Evolutionary conservation across 92 coral and sea anemone genomes (phyloP).

Genomic region (Zoanthus sansibaricus): DNA sequence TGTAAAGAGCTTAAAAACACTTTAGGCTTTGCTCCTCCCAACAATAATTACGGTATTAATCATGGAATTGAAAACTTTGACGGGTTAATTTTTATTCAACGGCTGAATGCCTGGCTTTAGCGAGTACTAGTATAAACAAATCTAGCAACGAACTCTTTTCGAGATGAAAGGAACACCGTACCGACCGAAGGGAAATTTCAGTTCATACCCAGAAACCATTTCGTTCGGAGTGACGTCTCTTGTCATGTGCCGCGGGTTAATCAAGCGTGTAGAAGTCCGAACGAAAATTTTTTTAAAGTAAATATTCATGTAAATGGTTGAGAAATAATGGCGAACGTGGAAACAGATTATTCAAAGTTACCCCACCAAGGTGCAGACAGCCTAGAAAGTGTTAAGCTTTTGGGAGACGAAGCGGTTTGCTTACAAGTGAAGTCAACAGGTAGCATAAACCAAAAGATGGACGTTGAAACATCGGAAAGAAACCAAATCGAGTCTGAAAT

Average conservation of each 20-base stretch:
- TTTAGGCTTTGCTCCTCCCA: no score
- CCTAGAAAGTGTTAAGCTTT: slow-evolving; percentile 15
- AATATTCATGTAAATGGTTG: not conserved
- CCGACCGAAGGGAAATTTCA: not conserved
- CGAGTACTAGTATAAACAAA: no score
- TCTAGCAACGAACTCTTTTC: no score
- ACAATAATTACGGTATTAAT: no score
- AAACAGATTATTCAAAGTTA: not conserved
- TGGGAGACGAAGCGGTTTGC: not conserved
- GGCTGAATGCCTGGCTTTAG: no score
- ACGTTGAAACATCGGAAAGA: not conserved
- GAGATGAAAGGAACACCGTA: no score
- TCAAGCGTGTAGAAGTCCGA: not conserved
- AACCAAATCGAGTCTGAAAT: not conserved
- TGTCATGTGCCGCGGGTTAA: not conserved
- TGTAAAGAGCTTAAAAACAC: no score
- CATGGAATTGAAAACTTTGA: no score
- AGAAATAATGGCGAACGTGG: slow-evolving; percentile 1
- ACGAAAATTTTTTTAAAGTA: not conserved
- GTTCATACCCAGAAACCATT: slow-evolving; percentile 17
- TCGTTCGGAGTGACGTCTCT: not conserved
- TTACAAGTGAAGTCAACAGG: not conserved
- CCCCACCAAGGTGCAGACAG: not conserved
- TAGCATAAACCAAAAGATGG: not conserved
- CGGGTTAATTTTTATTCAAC: no score